A percentile compares a stretch with the other conserved stretches of the same genome.
These are phyloP conservation scores for Frankliniella intonsa DNA, from an alignment of 2,888 invertebrate species.

Conservation along the genomic window DNA sequence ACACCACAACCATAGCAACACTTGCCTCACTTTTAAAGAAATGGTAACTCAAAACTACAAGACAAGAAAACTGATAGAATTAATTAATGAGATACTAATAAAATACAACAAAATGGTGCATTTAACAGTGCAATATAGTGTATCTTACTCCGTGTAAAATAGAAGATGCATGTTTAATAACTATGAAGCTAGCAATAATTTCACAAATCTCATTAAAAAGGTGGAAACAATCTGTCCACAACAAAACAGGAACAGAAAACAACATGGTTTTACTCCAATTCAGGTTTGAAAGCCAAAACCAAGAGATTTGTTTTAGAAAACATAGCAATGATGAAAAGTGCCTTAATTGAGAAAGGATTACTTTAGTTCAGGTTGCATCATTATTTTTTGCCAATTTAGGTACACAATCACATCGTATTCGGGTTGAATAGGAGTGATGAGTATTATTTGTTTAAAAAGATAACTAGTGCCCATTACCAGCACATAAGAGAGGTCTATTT, in stretches of 20 bases:
- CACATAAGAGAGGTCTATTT: too few relatives aligned
- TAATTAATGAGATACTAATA: background rate
- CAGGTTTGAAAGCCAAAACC: too few relatives aligned
- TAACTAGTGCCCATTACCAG: too few relatives aligned
- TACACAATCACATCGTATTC: too few relatives aligned
- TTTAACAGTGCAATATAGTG: background rate
- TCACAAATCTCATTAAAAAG: background rate
- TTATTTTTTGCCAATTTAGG: too few relatives aligned
- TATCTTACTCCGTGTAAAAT: background rate
- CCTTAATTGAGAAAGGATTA: background rate
- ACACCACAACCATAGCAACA: background rate
- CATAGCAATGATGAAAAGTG: too few relatives aligned
- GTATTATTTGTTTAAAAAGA: background rate
- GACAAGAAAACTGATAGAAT: background rate
- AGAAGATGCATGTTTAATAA: background rate
- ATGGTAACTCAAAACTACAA: background rate
- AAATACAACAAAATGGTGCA: background rate
- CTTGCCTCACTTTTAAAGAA: background rate
- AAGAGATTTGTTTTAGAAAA: too few relatives aligned
- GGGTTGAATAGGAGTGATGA: background rate
- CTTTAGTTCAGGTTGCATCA: background rate
- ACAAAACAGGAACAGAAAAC: background rate
- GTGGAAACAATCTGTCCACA: background rate
- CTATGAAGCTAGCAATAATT: background rate
- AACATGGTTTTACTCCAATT: too few relatives aligned